Percentiles rank a stretch among this genome's conserved stretches.
These are phyloP conservation scores for Drosophila colorata DNA, from an alignment of 2,888 invertebrate genomes.

Conservation along the genomic window DNA sequence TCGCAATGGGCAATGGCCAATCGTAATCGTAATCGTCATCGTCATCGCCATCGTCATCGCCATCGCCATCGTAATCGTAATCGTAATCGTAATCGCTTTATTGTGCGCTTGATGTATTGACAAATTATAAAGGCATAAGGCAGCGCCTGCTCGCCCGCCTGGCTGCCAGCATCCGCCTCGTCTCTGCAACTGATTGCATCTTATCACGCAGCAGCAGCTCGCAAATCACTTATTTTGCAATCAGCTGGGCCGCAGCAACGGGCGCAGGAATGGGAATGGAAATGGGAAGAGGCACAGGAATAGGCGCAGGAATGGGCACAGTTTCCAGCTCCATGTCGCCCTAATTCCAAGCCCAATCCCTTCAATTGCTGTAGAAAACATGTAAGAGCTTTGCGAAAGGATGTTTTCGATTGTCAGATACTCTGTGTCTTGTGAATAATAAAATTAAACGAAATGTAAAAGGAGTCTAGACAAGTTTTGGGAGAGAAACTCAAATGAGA, in stretches of 20 bases:
- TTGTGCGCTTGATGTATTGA: constrained; percentile 77
- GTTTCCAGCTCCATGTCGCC: not conserved
- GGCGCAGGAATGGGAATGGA: constrained; percentile 1
- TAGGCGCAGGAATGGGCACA: constrained; percentile 23
- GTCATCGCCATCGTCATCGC: constrained; percentile 9
- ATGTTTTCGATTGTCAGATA: no score
- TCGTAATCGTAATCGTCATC: constrained; percentile 2
- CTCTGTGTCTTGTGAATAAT: no score
- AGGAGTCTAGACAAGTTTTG: no score
- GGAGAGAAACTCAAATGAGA: no score
- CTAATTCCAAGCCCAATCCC: constrained; percentile 1
- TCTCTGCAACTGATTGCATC: constrained; percentile 63
- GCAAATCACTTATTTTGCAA: constrained; percentile 77
- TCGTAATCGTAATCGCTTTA: constrained; percentile 67
- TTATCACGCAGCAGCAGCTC: constrained; percentile 70
- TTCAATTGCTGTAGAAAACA: constrained; percentile 11
- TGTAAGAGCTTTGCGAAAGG: no score
- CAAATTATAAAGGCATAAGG: constrained; percentile 72
- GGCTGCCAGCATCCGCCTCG: constrained; percentile 2
- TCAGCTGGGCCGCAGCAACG: constrained; percentile 51
- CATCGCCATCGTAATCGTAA: constrained; percentile 19
- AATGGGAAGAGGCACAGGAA: constrained; percentile 1
- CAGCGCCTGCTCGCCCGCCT: not conserved
- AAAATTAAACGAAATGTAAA: no score
- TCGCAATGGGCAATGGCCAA: constrained; percentile 31